Conservation (phyloP, 1,140 invertebrate species). For the Dermatophagoides farinae region DNA sequence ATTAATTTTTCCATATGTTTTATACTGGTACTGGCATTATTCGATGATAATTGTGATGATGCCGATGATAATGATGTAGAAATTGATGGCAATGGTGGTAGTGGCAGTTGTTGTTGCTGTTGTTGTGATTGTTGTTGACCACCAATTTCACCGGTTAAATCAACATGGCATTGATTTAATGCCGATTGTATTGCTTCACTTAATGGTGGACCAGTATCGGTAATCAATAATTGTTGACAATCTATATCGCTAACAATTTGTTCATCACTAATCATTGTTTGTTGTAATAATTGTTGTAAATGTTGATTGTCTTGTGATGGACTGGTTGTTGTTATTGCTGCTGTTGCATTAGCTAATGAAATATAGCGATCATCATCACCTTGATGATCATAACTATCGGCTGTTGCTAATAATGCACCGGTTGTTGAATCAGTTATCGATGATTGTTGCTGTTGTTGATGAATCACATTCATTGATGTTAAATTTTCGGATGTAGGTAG, state of each 20-base stretch:
- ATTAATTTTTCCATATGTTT: constrained; percentile 89
- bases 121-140: no score
- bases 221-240: no score
- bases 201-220: no score
- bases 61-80: not conserved
- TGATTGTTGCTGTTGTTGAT: not conserved
- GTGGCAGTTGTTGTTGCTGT: not conserved
- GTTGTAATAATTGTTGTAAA: no score
- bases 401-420: not conserved
- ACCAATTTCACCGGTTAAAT: constrained; percentile 45
- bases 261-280: no score
- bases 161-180: constrained; percentile 43
- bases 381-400: no score
- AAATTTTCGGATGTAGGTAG: not conserved
- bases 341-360: no score
- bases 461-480: not conserved
- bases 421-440: not conserved
- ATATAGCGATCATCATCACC: no score
- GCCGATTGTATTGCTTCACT: not conserved
- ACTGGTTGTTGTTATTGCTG: no score
- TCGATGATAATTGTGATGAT: not conserved
- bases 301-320: no score
- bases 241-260: no score
- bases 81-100: not conserved
- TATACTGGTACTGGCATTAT: constrained; percentile 44